Conservation (phyloP, 2,113 vertebrate genomes). For the Trichechus manatus region DNA sequence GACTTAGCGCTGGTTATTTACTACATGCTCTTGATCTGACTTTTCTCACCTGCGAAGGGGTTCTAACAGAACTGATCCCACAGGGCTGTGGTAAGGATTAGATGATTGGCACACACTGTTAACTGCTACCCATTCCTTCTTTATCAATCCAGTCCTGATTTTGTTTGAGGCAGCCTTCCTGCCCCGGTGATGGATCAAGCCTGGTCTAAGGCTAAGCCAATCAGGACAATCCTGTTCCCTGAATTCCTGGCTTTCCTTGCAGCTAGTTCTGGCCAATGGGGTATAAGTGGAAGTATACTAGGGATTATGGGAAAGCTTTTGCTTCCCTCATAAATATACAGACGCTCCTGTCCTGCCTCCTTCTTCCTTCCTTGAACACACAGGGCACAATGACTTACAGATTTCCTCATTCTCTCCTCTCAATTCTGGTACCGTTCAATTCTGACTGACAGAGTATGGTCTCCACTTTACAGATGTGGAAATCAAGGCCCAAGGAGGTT, state of each 20-base stretch:
- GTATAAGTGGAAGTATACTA: rapidly evolving
- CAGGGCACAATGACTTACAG: neutral
- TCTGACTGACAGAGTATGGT: neutral
- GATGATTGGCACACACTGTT: neutral
- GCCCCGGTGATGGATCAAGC: neutral
- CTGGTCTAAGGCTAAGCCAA: neutral
- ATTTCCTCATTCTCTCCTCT: neutral
- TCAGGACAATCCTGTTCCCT: neutral
- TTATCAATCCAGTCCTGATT: neutral
- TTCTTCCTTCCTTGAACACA: neutral
- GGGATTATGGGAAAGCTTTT: neutral
- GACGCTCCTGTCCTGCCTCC: neutral
- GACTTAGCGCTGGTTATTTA: neutral
- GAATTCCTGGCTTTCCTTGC: neutral
- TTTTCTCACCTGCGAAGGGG: too few relatives aligned
- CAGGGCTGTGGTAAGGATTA: rapidly evolving
- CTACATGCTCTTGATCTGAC: too few relatives aligned
- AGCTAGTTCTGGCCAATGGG: neutral
- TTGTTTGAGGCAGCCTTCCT: neutral
- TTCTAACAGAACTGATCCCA: too few relatives aligned
- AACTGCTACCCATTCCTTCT: neutral
- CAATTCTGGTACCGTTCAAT: neutral
- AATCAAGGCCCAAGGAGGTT: neutral
- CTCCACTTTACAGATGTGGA: neutral
- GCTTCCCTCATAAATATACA: neutral